A percentile compares a stretch with the other conserved stretches of the same genome.
Conservation (phyloP, 2,113 vertebrate species). For the Siphamia tubifer region DNA sequence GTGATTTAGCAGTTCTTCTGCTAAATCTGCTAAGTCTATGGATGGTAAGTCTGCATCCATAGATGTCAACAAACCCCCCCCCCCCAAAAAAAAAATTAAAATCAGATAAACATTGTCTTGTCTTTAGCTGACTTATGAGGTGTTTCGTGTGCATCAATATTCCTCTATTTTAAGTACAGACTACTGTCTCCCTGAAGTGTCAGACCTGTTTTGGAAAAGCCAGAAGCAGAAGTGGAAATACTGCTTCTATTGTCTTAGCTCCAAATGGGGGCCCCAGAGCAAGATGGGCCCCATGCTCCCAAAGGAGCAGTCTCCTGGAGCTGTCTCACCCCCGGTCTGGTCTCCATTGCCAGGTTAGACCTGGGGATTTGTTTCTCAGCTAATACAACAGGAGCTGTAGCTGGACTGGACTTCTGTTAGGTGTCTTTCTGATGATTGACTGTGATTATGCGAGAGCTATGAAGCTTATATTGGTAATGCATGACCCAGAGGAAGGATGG, state of each 20-base stretch:
- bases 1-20: neutral
- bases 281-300: slow-evolving; percentile 70
- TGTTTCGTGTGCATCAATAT: slow-evolving; percentile 28
- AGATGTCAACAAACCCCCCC: neutral
- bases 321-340: slow-evolving; percentile 39
- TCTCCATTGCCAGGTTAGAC: slow-evolving; percentile 44
- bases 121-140: slow-evolving; percentile 27
- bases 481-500: neutral
- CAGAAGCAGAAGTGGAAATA: slow-evolving; percentile 52
- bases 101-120: neutral
- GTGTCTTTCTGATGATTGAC: slow-evolving; percentile 34
- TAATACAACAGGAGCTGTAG: slow-evolving; percentile 47
- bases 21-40: too few species aligned
- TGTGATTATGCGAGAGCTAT: slow-evolving; percentile 15
- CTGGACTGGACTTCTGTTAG: slow-evolving; percentile 26
- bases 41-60: neutral
- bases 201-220: slow-evolving; percentile 29
- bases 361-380: slow-evolving; percentile 69
- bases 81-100: neutral
- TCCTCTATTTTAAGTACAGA: slow-evolving; percentile 11
- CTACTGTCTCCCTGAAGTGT: slow-evolving; percentile 48
- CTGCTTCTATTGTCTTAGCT: slow-evolving; percentile 64
- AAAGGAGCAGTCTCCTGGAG: slow-evolving; percentile 51
- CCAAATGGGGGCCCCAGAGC: slow-evolving; percentile 58
- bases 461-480: slow-evolving; percentile 27